Percentiles rank a stretch among this genome's conserved stretches.
Evolutionary conservation across 2,888 invertebrate species (phyloP).

Genomic region (Hypolimnas misippus): DNA sequence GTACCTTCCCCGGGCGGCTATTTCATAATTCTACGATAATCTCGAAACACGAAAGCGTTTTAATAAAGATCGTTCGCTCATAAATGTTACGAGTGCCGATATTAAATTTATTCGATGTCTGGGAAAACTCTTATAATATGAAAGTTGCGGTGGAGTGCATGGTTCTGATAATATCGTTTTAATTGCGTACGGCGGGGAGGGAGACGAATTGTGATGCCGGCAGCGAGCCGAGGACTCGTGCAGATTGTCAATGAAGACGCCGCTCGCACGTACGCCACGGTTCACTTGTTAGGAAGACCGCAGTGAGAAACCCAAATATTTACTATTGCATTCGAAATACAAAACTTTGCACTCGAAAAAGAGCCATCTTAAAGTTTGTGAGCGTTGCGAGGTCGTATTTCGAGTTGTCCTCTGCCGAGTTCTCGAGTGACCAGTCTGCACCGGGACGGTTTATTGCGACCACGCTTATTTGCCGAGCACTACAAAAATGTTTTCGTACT

Average conservation of each 20-base stretch:
- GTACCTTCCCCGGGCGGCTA: conserved; percentile 35
- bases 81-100: conserved; percentile 39
- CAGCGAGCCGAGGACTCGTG: conserved; percentile 53
- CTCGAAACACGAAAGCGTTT: conserved; percentile 39
- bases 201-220: conserved; percentile 64
- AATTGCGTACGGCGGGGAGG: conserved; percentile 67
- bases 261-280: conserved; percentile 64
- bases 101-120: conserved; percentile 41
- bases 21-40: conserved; percentile 40
- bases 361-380: conserved; percentile 66
- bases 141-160: conserved; percentile 61
- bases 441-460: conserved; percentile 63
- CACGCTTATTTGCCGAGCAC: conserved; percentile 72
- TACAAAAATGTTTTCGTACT: conserved; percentile 66
- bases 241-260: conserved; percentile 63
- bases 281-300: conserved; percentile 72
- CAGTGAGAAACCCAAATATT: conserved; percentile 73
- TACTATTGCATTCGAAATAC: conserved; percentile 72
- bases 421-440: conserved; percentile 64
- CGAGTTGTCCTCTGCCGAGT: conserved; percentile 60
- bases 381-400: conserved; percentile 60
- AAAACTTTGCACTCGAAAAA: conserved; percentile 71
- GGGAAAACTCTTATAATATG: conserved; percentile 42
- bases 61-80: conserved; percentile 40
- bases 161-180: conserved; percentile 73